A percentile compares a stretch with the other conserved stretches of the same genome.
Evolutionary conservation across 2,797 vertebrate species (phyloP).

Genomic region (Tympanoctomys barrerae): DNA sequence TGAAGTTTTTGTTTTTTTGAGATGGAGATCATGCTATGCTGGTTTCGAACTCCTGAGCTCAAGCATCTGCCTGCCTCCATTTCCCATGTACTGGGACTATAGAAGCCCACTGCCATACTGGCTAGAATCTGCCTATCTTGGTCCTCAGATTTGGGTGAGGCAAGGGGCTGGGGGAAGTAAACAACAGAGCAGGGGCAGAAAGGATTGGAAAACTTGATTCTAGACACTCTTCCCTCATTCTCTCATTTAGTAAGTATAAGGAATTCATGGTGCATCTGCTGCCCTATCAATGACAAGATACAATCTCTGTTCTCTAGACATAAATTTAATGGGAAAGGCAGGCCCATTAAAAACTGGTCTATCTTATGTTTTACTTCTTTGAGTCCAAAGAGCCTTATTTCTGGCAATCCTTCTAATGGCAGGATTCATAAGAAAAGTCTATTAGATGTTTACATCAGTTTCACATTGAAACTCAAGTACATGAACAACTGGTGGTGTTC

Average conservation of each 20-base stretch:
- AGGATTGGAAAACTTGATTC: conserved; percentile 4
- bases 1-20: background rate
- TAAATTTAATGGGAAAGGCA: background rate
- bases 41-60: background rate
- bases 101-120: background rate
- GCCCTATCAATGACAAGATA: background rate
- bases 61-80: background rate
- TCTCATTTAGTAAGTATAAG: background rate
- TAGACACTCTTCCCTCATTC: background rate
- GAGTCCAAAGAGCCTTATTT: background rate
- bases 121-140: background rate
- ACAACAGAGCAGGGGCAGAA: background rate
- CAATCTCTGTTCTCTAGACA: background rate
- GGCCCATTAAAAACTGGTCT: background rate
- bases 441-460: conserved; percentile 1
- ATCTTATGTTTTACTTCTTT: background rate
- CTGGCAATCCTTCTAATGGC: background rate
- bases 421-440: conserved; percentile 6
- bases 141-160: background rate
- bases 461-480: conserved; percentile 31
- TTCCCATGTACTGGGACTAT: background rate
- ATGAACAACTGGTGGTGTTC: background rate
- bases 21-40: background rate
- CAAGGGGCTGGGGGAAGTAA: background rate
- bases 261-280: background rate